Conservation (phyloP, 1,140 invertebrate genomes). For the Apis laboriosa region DNA sequence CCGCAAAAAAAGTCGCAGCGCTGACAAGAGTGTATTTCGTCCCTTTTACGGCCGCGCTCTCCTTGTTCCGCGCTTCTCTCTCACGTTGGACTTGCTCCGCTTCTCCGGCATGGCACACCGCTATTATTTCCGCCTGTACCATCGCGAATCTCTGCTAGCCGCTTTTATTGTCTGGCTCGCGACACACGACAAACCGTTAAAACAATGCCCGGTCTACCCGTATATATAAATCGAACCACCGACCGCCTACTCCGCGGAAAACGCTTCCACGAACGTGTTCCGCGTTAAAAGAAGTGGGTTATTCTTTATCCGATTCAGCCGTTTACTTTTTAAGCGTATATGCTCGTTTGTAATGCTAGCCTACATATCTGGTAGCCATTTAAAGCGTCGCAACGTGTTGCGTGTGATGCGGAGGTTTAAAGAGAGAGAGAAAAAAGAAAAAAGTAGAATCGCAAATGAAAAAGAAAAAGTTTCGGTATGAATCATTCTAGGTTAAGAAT, state of each 20-base stretch:
- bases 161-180: slow-evolving; percentile 43
- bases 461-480: background rate
- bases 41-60: slow-evolving; percentile 43
- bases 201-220: slow-evolving; percentile 47
- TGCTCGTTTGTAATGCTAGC: slow-evolving; percentile 5
- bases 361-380: background rate
- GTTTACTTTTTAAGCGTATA: slow-evolving; percentile 8
- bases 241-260: background rate
- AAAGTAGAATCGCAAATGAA: background rate
- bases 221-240: slow-evolving; percentile 10
- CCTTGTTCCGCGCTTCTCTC: slow-evolving; percentile 40
- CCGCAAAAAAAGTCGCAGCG: slow-evolving; percentile 5
- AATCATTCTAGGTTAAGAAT: background rate
- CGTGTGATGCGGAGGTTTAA: background rate
- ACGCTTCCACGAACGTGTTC: slow-evolving; percentile 24
- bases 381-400: background rate
- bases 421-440: background rate
- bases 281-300: slow-evolving; percentile 41
- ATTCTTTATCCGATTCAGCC: slow-evolving; percentile 33
- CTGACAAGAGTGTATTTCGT: slow-evolving; percentile 33
- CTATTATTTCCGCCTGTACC: slow-evolving; percentile 56
- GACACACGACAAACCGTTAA: slow-evolving; percentile 51
- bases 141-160: slow-evolving; percentile 20
- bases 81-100: slow-evolving; percentile 17
- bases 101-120: background rate